phyloP scores from a whole-genome alignment of 2,888 invertebrate species.

The Sinodicranocentrus sp. region DNA sequence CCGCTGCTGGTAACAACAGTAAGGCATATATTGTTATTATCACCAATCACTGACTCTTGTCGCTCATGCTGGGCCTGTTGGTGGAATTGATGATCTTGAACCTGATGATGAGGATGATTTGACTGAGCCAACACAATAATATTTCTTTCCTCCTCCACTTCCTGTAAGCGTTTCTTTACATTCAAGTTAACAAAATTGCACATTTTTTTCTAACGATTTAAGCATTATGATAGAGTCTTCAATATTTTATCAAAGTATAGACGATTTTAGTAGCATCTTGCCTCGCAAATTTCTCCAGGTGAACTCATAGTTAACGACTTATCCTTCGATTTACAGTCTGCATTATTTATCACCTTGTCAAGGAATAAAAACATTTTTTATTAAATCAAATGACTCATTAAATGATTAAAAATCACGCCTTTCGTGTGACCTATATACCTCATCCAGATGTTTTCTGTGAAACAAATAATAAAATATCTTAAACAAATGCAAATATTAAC shows the following conservation, averaged over 20 bases:
- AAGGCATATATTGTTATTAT: conserved; percentile 55
- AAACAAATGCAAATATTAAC: not conserved
- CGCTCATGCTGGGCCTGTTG: conserved; percentile 5
- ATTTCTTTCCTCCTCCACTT: conserved; percentile 46
- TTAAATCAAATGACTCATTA: too few species aligned
- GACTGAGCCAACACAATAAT: conserved; percentile 14
- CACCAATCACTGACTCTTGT: conserved; percentile 13
- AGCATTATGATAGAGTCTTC: conserved; percentile 32
- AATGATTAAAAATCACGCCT: too few species aligned
- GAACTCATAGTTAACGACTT: conserved; percentile 38
- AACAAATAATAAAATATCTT: not conserved
- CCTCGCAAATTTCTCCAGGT: conserved; percentile 58
- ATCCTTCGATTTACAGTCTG: conserved; percentile 55
- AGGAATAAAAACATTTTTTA: too few species aligned
- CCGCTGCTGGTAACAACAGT: not conserved
- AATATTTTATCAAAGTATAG: conserved; percentile 39
- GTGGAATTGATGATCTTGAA: not conserved
- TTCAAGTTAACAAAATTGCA: conserved; percentile 53
- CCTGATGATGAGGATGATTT: not conserved
- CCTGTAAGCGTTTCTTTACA: conserved; percentile 49
- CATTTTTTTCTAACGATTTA: conserved; percentile 24
- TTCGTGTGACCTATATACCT: conserved; percentile 35
- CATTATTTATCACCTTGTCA: not conserved
- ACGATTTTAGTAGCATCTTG: conserved; percentile 67
- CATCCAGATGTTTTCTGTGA: conserved; percentile 41